phyloP scores from a whole-genome alignment of 2,113 vertebrate genomes.

The Nipponia nippon region DNA sequence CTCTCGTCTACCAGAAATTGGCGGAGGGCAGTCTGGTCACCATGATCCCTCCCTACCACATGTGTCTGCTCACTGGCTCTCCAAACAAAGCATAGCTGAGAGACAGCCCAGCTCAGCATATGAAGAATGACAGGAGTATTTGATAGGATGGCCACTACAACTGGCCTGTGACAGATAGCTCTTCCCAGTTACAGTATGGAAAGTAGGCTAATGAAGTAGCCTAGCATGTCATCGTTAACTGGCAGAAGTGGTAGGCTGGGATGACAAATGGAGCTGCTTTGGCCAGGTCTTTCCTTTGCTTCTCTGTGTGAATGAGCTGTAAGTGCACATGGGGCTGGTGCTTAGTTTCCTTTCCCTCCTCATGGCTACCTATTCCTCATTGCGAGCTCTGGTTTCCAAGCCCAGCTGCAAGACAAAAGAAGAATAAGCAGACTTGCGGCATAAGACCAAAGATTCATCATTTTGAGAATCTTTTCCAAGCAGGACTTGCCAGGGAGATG shows the following conservation, averaged over 20 bases:
- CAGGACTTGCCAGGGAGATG: not conserved
- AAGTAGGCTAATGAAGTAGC: not conserved
- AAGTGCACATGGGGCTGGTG: accelerated
- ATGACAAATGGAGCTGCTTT: not conserved
- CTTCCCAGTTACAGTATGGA: not conserved
- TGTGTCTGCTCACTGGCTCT: not conserved
- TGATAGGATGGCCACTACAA: not conserved
- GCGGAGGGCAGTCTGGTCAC: not conserved
- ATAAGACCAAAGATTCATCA: not conserved
- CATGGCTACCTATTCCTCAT: not conserved
- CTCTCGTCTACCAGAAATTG: not conserved
- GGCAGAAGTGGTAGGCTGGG: not conserved
- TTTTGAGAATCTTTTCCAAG: not conserved
- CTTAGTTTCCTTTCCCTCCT: not conserved
- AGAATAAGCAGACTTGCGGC: not conserved
- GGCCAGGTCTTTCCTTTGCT: not conserved
- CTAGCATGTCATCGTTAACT: accelerated
- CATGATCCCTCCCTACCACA: accelerated
- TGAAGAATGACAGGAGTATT: not conserved
- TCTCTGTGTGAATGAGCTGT: not conserved
- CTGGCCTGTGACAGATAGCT: not conserved
- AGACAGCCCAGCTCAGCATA: accelerated
- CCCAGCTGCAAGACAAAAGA: not conserved
- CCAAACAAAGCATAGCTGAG: not conserved
- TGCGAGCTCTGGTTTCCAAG: not conserved